Conservation (phyloP, 2,113 vertebrate species). For the Mormyrus lacerda region DNA sequence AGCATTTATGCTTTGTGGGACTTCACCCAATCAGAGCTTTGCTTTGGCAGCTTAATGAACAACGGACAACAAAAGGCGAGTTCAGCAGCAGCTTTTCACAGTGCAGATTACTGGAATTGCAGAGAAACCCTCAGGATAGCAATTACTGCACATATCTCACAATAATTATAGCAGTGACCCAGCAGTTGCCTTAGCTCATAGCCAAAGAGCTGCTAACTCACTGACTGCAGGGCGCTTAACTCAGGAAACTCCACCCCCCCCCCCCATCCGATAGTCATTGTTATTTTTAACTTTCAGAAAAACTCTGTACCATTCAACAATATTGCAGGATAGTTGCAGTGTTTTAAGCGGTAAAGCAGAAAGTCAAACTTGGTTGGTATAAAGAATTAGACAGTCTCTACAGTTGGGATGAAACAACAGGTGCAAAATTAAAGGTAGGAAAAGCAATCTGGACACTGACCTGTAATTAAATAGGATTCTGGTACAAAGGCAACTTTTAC, state of each 20-base stretch:
- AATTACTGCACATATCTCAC: background rate
- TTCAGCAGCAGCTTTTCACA: background rate
- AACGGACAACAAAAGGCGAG: background rate
- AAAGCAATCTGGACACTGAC: background rate
- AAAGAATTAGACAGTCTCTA: background rate
- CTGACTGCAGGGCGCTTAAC: background rate
- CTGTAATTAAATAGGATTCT: background rate
- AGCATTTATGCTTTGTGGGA: background rate
- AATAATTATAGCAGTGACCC: background rate
- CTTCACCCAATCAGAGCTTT: background rate
- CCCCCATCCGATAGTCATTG: too few species aligned
- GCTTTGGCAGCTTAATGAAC: background rate
- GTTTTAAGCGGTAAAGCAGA: background rate
- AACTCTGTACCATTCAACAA: background rate
- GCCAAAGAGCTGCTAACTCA: background rate
- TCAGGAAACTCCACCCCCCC: background rate
- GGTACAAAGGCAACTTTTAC: background rate
- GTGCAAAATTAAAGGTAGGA: background rate
- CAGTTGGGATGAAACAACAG: background rate
- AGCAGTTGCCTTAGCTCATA: background rate
- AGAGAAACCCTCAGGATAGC: background rate
- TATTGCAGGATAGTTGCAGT: background rate
- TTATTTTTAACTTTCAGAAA: background rate
- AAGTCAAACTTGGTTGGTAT: background rate
- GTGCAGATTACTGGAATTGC: background rate